These are phyloP conservation scores for Mycteria americana DNA, from an alignment of 2,797 vertebrate genomes.

Conservation along the genomic window DNA sequence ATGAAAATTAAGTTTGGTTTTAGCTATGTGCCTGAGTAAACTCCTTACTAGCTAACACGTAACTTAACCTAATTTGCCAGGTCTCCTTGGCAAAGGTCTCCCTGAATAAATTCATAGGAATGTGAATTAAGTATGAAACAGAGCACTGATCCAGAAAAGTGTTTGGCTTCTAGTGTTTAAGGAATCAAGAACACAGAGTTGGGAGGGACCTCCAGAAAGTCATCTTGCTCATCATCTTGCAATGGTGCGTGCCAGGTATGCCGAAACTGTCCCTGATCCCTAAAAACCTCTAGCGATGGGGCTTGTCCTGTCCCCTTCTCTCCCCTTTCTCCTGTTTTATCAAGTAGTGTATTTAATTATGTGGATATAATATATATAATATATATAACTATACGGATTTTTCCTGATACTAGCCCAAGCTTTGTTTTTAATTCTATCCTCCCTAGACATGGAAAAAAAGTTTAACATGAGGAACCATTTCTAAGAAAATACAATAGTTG, in stretches of 20 bases:
- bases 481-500: not conserved
- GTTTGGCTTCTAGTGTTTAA: not conserved
- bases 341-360: not conserved
- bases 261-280: not conserved
- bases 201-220: not conserved
- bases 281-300: not conserved
- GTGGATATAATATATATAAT: not conserved
- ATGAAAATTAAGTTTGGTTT: not conserved
- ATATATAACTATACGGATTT: not conserved
- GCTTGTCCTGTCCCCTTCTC: not conserved
- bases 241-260: rapidly evolving
- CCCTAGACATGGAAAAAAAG: not conserved
- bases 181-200: not conserved
- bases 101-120: too few species aligned
- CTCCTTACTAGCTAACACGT: not conserved
- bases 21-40: too few species aligned
- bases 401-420: not conserved
- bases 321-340: not conserved
- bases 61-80: too few species aligned
- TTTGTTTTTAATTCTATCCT: not conserved
- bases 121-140: not conserved
- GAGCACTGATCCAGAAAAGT: not conserved
- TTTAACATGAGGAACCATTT: not conserved
- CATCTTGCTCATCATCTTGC: not conserved
- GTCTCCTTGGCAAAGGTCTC: not conserved